A percentile compares a stretch with the other conserved stretches of the same genome.
These are phyloP conservation scores for Spodoptera picta DNA, from an alignment of 2,888 invertebrate species.

Conservation along the genomic window DNA sequence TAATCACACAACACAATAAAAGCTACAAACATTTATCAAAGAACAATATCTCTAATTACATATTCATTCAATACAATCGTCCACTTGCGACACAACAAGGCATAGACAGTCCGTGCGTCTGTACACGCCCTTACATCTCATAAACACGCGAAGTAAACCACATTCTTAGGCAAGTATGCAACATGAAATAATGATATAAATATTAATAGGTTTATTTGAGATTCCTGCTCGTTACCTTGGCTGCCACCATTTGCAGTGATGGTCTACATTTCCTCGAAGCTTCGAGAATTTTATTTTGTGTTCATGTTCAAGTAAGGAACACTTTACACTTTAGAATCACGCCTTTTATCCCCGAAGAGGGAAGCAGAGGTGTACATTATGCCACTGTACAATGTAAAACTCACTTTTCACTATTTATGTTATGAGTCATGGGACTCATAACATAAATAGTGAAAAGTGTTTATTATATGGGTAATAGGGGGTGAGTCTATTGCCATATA, in stretches of 20 bases:
- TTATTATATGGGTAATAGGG: too few relatives aligned
- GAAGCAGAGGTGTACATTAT: too few relatives aligned
- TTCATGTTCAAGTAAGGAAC: not conserved
- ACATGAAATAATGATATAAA: constrained; percentile 38
- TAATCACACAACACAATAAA: too few relatives aligned
- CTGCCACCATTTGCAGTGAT: constrained; percentile 23
- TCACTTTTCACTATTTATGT: too few relatives aligned
- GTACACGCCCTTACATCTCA: constrained; percentile 37
- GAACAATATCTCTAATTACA: constrained; percentile 12
- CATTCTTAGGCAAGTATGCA: constrained; percentile 51
- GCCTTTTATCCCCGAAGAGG: too few relatives aligned
- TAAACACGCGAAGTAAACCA: constrained; percentile 36
- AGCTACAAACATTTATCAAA: too few relatives aligned
- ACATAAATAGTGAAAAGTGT: too few relatives aligned
- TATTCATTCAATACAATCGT: constrained; percentile 2
- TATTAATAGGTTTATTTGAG: constrained; percentile 19
- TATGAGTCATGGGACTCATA: too few relatives aligned
- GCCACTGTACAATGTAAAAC: too few relatives aligned
- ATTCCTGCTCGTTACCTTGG: constrained; percentile 14
- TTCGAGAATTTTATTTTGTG: constrained; percentile 4
- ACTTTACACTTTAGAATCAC: too few relatives aligned
- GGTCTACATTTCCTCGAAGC: constrained; percentile 17
- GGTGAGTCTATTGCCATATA: too few relatives aligned
- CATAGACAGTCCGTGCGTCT: constrained; percentile 24
- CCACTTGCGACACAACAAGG: constrained; percentile 11